Conservation (phyloP, 2,113 vertebrate genomes). For the Cebidichthys violaceus region DNA sequence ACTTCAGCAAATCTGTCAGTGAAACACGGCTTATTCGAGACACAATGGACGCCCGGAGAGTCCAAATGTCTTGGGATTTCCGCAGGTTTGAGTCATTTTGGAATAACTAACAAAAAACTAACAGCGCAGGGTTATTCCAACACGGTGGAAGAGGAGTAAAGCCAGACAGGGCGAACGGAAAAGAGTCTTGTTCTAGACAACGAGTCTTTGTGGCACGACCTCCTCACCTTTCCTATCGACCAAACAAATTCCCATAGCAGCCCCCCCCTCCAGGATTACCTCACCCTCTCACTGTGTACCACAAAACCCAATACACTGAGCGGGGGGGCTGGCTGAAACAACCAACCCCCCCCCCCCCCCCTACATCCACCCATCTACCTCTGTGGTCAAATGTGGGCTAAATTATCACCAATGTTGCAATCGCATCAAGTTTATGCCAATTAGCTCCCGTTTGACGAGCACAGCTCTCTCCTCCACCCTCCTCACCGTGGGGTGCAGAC, state of each 20-base stretch:
- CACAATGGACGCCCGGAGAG: conserved; percentile 19
- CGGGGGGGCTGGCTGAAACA: conserved; percentile 26
- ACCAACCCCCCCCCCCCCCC: too few species aligned
- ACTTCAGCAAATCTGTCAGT: conserved; percentile 60
- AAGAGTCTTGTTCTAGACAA: conserved; percentile 85
- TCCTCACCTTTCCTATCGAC: conserved; percentile 86
- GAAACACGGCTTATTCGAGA: conserved; percentile 46
- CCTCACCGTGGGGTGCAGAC: conserved; percentile 33
- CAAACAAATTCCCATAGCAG: conserved; percentile 83
- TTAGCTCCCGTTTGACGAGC: conserved; percentile 72
- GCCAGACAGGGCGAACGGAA: conserved; percentile 49
- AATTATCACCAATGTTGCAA: conserved; percentile 73
- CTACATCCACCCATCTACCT: conserved; percentile 26
- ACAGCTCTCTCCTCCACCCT: conserved; percentile 41
- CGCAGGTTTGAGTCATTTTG: conserved; percentile 18
- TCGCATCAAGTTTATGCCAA: conserved; percentile 70
- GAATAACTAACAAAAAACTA: conserved; percentile 14
- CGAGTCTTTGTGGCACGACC: conserved; percentile 83
- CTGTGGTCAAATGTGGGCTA: conserved; percentile 59
- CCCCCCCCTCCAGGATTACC: conserved; percentile 54
- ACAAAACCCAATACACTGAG: conserved; percentile 63
- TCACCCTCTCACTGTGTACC: conserved; percentile 70
- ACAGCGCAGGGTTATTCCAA: background rate
- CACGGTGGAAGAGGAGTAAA: background rate
- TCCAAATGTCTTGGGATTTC: conserved; percentile 25